Conservation (phyloP, 2,888 invertebrate species). For the Drosophila engyochracea region DNA sequence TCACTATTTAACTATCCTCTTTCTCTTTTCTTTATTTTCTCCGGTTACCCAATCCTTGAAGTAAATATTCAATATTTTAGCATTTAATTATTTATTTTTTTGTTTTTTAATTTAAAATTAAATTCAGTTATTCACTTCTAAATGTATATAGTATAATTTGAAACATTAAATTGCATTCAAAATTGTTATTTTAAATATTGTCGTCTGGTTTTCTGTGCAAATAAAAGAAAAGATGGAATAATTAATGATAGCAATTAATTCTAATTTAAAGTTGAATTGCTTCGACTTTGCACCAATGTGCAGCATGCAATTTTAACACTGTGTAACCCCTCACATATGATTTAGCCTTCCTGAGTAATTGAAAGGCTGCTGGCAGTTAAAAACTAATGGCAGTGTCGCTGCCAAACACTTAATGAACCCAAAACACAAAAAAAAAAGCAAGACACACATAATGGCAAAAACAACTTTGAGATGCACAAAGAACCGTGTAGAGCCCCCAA, state of each 20-base stretch:
- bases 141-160: neutral
- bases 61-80: too few species aligned
- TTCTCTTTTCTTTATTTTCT: too few species aligned
- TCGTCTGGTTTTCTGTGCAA: neutral
- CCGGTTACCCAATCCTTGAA: too few species aligned
- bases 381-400: conserved; percentile 46
- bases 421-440: conserved; percentile 4
- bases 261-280: neutral
- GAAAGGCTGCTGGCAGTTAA: conserved; percentile 37
- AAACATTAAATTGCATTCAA: neutral
- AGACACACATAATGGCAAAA: neutral
- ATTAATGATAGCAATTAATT: neutral
- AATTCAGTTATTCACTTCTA: neutral
- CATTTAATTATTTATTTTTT: neutral
- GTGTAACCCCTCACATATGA: conserved; percentile 43
- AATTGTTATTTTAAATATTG: neutral
- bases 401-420: conserved; percentile 50
- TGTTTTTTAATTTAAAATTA: neutral
- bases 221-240: neutral
- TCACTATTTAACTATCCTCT: too few species aligned
- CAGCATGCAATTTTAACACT: conserved; percentile 23
- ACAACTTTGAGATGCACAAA: conserved; percentile 43
- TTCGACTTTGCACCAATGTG: conserved; percentile 34
- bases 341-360: conserved; percentile 50
- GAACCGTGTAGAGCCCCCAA: conserved; percentile 41